Evolutionary conservation across 2,797 vertebrate genomes (phyloP).

Genomic region (Percopsis omiscomaycus): DNA sequence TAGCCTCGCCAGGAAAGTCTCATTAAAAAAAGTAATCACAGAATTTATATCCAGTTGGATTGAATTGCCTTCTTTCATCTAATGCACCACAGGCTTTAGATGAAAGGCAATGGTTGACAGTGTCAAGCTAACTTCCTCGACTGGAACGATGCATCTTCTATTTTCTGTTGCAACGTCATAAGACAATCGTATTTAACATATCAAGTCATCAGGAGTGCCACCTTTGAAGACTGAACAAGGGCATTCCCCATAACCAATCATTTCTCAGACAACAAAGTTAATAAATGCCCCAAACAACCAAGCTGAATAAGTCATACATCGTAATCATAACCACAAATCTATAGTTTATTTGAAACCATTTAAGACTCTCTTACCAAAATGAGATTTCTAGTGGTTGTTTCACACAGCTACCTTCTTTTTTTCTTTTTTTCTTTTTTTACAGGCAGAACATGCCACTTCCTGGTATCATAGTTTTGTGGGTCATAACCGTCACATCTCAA

Average conservation of each 20-base stretch:
- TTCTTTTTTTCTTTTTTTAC: background rate
- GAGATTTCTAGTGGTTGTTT: constrained; percentile 27
- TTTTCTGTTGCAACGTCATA: no score
- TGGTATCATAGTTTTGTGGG: constrained; percentile 52
- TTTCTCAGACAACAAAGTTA: constrained; percentile 20
- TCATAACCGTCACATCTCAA: constrained; percentile 41
- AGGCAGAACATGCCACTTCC: constrained; percentile 58
- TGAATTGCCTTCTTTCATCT: constrained; percentile 26
- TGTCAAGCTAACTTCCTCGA: no score
- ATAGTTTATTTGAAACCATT: constrained; percentile 39
- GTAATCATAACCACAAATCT: constrained; percentile 38
- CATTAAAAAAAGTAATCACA: constrained; percentile 39
- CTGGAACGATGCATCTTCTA: no score
- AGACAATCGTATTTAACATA: no score
- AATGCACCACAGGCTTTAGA: constrained; percentile 13
- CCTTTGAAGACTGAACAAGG: constrained; percentile 2
- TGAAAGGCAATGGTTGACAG: no score
- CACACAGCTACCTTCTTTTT: background rate
- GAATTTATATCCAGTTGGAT: constrained; percentile 31
- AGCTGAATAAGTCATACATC: constrained; percentile 34
- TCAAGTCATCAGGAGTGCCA: no score
- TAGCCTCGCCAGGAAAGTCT: constrained; percentile 42
- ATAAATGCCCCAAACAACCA: constrained; percentile 53
- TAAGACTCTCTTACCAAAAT: constrained; percentile 40
- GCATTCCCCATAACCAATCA: background rate